Evolutionary conservation across 2,888 invertebrate species (phyloP), one percentile per base, ranked within the genome.

Genomic region (Ypsolopha scabrella): DNA sequence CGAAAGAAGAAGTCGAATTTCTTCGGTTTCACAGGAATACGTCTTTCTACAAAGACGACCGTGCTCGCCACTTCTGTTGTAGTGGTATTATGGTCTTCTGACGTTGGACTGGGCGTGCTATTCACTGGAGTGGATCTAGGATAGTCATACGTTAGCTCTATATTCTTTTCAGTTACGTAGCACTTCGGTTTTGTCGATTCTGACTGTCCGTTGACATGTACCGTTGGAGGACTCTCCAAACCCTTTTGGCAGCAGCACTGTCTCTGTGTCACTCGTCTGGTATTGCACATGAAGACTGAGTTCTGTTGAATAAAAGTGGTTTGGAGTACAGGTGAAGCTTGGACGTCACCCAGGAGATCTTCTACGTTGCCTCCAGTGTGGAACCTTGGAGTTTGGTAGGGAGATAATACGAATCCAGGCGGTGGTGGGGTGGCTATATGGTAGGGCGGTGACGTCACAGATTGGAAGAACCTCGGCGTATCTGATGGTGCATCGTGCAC

Each of bases 341-440:
- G 90, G 6, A 92, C 91, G 55, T 92, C 92, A 53, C 91, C 90
- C 0, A 92, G 73, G 44, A 92, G 73, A 55, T 92, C 90, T 59
- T 92, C 92, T 41, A 92, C 77, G 63, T 92, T 92, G 0, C 91
- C 91, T 9, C 90, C 90, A 33, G 87, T 89, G 61, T 80, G 80
- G 67, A 87, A 87, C 41, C 80, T 69, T 50, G 77, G 80, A 0
- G 75, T 62, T 61, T 77, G 79, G 61, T 75, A 80, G 1, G 83
- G 79, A 33, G 77, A 76, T 33, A 81, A 65, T 41, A 83, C 75
- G 60, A 86, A 85, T 14, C 85, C 85, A 1, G 82, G 80, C 9
- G 81, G 81, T 13, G 76, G 49, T 41, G 64, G 56, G 38, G 73
- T 58, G 33, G 52, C 11, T 50, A 75, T 61, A 58, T 80, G 79